Conservation (phyloP, 2,113 vertebrate species). For the Poeciliopsis prolifica region DNA sequence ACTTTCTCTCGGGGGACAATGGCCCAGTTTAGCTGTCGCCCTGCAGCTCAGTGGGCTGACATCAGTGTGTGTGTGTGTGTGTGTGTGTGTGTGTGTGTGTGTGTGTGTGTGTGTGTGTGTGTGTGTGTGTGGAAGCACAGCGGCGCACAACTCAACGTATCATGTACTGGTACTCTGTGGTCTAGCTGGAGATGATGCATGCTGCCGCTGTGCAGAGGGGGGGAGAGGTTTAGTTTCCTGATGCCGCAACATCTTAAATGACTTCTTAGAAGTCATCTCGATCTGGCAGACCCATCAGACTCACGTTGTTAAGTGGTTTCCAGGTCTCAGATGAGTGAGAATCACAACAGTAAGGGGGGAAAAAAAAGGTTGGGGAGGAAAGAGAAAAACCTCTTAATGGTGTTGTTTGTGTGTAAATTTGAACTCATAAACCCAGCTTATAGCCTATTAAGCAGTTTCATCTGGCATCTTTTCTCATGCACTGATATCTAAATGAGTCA, state of each 20-base stretch:
- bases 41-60: constrained; percentile 30
- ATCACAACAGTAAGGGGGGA: neutral
- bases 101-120: no score
- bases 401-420: neutral
- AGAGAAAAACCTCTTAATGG: neutral
- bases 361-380: no score
- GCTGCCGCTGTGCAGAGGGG: neutral
- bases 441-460: neutral
- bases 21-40: constrained; percentile 24
- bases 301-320: neutral
- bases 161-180: neutral
- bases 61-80: neutral
- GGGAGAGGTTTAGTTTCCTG: constrained; percentile 10
- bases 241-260: neutral
- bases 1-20: constrained; percentile 12
- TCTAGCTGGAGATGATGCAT: constrained; percentile 9
- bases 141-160: constrained; percentile 7
- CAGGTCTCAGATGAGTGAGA: neutral
- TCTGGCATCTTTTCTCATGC: neutral
- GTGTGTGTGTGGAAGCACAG: no score
- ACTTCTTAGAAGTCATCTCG: neutral
- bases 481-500: neutral
- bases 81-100: no score
- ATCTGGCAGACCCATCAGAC: neutral
- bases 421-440: no score